A percentile compares a stretch with the other conserved stretches of the same genome.
phyloP scores from a whole-genome alignment of 2,888 invertebrate genomes.

The Apomyelois bistriatella region DNA sequence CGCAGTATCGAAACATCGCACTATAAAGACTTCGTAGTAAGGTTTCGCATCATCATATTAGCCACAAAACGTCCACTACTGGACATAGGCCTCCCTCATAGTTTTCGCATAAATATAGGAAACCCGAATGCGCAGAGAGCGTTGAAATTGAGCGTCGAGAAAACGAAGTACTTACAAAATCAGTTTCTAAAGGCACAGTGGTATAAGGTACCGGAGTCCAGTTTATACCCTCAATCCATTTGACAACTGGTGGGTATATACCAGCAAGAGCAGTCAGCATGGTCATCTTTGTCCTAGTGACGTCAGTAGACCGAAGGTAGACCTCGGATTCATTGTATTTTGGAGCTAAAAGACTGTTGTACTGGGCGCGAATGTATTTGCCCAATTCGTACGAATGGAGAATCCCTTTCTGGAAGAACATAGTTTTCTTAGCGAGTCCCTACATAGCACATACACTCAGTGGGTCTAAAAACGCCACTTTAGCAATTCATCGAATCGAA shows the following conservation, averaged over 20 bases:
- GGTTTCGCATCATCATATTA: no score
- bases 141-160: no score
- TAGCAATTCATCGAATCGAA: no score
- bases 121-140: no score
- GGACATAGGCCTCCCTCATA: no score
- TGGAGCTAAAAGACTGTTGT: slow-evolving; percentile 32
- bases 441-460: no score
- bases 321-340: slow-evolving; percentile 45
- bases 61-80: no score
- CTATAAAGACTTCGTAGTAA: no score
- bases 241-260: slow-evolving; percentile 28
- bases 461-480: no score
- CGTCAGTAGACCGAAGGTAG: slow-evolving; percentile 48
- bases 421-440: no score
- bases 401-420: slow-evolving; percentile 25
- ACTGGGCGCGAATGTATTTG: slow-evolving; percentile 33
- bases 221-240: slow-evolving; percentile 36
- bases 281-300: slow-evolving; percentile 48
- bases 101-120: no score
- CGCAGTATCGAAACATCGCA: no score
- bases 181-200: slow-evolving; percentile 37
- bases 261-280: slow-evolving; percentile 38
- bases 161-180: slow-evolving; percentile 47
- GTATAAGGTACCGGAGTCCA: slow-evolving; percentile 48
- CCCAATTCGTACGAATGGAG: slow-evolving; percentile 33